Base-by-base conservation (phyloP, 2,797 vertebrate genomes). In the Gobio occitaniae region DNA sequence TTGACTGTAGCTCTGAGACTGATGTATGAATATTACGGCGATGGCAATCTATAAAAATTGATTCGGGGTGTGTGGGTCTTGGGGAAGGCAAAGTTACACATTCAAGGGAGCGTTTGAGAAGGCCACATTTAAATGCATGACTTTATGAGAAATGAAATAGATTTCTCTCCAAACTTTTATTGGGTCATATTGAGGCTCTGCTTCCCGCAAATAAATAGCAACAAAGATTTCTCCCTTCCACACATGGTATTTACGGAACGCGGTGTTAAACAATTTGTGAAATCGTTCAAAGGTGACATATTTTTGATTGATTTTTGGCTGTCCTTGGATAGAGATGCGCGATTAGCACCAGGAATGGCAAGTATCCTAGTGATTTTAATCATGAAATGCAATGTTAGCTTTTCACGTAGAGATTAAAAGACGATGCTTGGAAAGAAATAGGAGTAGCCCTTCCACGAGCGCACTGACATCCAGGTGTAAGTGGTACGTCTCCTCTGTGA, bases 231-330 rank as follows among this genome's bases (percentile, higher is more conserved):
- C 69, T 54, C 61, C 59, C 70, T 76, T 48, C 61, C 59, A 29
- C 76, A 61, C 61, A 69, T 44, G 84, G 44, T 76, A 84, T 86
- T 88, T 82, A 88, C 36, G 16, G 77, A 81, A 74, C 16, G 68
- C 13, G 38, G 80, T 87, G 56, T 85, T 71, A 85, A 79, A 78
- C 78, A 80, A 86, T 88, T 87, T 90, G 89, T 72, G 52, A 59
- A 83, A 72, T 77, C 50, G 8, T 25, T 87, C 32, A 38, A 82
- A 86, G 78, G 47, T 56, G 54, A 21, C 41, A 68, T 41, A 54
- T 89, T 88, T 79, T 36, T 74, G 70, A 90, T 87, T 68, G 87
- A 89, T 86, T 85, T 91, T 86, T 87, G 66, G 84, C 85, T 87
- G 86, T 83, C 86, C 78, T 84, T 71, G 87, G 68, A 66, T 71